phyloP scores from a whole-genome alignment of 2,113 vertebrate genomes.

The Poicephalus gulielmi region DNA sequence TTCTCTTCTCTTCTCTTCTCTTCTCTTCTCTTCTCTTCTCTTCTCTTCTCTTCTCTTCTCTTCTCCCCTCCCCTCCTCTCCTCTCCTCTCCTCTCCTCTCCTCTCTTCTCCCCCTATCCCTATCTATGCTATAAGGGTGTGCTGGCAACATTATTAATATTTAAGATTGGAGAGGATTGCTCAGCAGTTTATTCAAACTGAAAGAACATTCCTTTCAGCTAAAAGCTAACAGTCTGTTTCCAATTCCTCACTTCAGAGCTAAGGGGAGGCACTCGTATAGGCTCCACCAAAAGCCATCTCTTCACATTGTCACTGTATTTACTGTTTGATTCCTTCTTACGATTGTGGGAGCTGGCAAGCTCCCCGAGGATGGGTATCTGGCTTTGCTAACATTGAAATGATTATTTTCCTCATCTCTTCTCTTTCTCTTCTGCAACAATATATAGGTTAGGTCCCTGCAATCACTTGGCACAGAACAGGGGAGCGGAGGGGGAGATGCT shows the following conservation, averaged over 20 bases:
- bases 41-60: not conserved
- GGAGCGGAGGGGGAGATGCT: not conserved
- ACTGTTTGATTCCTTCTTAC: not conserved
- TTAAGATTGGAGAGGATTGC: not conserved
- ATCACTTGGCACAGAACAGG: not conserved
- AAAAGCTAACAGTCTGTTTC: not conserved
- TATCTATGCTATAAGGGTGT: not conserved
- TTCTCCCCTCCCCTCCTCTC: not conserved
- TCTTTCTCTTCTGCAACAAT: not conserved
- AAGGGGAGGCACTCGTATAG: not conserved
- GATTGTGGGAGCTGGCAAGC: not conserved
- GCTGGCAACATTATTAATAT: not conserved
- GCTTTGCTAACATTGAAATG: not conserved
- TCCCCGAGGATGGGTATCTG: not conserved
- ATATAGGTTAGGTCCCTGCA: not conserved
- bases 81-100: no score
- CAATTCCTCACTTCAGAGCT: not conserved
- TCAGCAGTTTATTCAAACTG: not conserved
- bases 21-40: no score
- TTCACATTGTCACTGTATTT: not conserved
- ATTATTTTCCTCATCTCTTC: not conserved
- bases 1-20: not conserved
- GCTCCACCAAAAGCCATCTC: not conserved
- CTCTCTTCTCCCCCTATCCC: no score
- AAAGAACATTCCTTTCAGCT: not conserved